phyloP scores from a whole-genome alignment of 2,797 vertebrate genomes.

The Pelodytes ibericus region DNA sequence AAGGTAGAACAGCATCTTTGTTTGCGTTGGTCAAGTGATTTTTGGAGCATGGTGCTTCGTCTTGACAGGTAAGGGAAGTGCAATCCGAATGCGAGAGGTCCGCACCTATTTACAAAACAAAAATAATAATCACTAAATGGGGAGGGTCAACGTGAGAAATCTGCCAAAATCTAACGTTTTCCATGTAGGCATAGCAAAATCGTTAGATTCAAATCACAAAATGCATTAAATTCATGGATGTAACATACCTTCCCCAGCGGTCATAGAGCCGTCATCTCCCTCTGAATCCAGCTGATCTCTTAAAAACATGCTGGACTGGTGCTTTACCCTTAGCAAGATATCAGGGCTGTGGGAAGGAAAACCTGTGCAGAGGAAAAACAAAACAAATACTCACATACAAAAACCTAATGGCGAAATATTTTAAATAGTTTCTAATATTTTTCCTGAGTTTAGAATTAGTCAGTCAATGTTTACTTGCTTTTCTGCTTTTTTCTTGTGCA shows the following conservation, averaged over 20 bases:
- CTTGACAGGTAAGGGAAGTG: neutral
- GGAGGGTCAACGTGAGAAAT: too few species aligned
- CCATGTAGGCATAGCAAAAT: too few species aligned
- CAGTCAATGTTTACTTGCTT: too few species aligned
- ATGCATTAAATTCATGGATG: neutral
- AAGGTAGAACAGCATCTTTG: neutral
- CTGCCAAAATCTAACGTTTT: too few species aligned
- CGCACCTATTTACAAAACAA: neutral
- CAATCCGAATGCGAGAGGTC: neutral
- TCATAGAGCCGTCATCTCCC: neutral
- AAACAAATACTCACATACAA: too few species aligned
- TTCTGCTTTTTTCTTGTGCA: too few species aligned
- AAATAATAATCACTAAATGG: neutral
- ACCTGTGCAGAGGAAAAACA: neutral
- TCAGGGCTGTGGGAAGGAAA: slow-evolving; percentile 23
- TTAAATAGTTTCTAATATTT: too few species aligned
- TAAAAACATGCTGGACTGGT: slow-evolving; percentile 1
- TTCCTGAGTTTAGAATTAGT: too few species aligned
- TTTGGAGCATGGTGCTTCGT: neutral
- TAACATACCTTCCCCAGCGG: neutral
- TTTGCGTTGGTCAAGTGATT: neutral
- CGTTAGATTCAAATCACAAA: too few species aligned
- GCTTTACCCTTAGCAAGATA: slow-evolving; percentile 23
- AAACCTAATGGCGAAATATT: too few species aligned
- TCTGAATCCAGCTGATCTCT: neutral